These are phyloP conservation scores for Caranx melampygus DNA, from an alignment of 2,113 vertebrate species.

Conservation along the genomic window DNA sequence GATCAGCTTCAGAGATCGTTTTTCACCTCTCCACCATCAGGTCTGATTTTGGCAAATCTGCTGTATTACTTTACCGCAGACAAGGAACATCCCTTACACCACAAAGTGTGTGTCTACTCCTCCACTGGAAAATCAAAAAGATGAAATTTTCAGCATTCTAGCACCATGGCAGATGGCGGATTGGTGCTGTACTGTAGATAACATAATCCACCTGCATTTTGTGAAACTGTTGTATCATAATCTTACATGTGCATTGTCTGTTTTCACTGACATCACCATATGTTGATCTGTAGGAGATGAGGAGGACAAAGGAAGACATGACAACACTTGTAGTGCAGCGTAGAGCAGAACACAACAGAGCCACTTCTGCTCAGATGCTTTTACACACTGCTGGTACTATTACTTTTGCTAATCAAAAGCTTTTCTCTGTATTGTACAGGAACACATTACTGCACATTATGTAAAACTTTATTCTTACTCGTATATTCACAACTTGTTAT, in stretches of 20 bases:
- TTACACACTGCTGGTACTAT: neutral
- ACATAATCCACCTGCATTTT: constrained; percentile 59
- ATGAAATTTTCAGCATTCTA: constrained; percentile 30
- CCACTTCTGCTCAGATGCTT: neutral
- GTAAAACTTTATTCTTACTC: no score
- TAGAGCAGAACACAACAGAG: neutral
- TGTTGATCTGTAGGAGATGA: constrained; percentile 11
- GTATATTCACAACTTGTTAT: no score
- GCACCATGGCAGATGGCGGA: constrained; percentile 49
- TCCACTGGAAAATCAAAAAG: constrained; percentile 2
- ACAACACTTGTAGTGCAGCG: constrained; percentile 32
- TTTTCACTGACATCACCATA: constrained; percentile 42
- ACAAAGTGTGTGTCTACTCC: constrained; percentile 39
- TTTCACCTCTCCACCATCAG: constrained; percentile 11
- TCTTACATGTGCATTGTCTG: constrained; percentile 30
- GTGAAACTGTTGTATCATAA: constrained; percentile 43
- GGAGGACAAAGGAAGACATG: neutral
- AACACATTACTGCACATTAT: no score
- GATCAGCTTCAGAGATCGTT: neutral
- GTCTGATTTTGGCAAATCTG: constrained; percentile 16
- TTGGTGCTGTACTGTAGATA: constrained; percentile 33
- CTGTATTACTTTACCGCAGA: constrained; percentile 17
- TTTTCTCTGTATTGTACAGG: neutral
- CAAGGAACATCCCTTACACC: constrained; percentile 16
- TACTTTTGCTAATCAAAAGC: neutral